Base-by-base conservation (phyloP, 2,797 vertebrate genomes). In the Sciurus vulgaris region DNA sequence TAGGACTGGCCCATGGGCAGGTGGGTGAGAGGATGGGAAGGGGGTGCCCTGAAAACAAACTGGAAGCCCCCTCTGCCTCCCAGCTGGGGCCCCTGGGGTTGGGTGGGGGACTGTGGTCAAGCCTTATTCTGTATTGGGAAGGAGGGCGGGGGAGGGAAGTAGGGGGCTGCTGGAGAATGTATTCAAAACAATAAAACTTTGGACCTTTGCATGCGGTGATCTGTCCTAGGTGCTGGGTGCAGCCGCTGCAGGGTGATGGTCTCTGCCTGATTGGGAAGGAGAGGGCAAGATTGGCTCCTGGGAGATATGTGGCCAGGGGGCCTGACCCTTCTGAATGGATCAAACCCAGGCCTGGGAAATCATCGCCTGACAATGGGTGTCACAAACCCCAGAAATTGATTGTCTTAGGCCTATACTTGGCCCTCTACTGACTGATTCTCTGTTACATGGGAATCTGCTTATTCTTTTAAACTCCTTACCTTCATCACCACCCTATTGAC, bases 31-130 rank as follows among this genome's bases (percentile, higher is more conserved):
- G 73, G 74, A 44, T 82, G 63, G 83, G 61, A 74, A 93, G 73
- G 93, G 91, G 95, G 72, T 93, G 28, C 67, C 97, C 96, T 96
- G 83, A 97, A 98, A 97, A 96, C 97, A 98, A 98, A 98, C 97
- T 97, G 97, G 97, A 97, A 97, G 79, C 93, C 89, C 93, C 86
- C 93, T 96, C 94, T 96, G 97, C 94, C 95, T 95, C 97, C 94
- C 72, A 96, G 92, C 95, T 94, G 95, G 97, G 95, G 92, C 96
- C 93, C 94, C 92, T 79, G 95, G 97, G 97, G 85, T 96, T 88
- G 94, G 78, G 69, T 78, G 81, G 82, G 91, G 92, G 88, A 96
- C 88, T 94, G 24, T 94, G 24, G 96, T 96, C 96, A 96, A 98
- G 97, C 97, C 97, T 98, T 98, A 97, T 89, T 98, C 96, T 97